phyloP scores from a whole-genome alignment of 1,140 invertebrate species.

The Luehdorfia chinensis region DNA sequence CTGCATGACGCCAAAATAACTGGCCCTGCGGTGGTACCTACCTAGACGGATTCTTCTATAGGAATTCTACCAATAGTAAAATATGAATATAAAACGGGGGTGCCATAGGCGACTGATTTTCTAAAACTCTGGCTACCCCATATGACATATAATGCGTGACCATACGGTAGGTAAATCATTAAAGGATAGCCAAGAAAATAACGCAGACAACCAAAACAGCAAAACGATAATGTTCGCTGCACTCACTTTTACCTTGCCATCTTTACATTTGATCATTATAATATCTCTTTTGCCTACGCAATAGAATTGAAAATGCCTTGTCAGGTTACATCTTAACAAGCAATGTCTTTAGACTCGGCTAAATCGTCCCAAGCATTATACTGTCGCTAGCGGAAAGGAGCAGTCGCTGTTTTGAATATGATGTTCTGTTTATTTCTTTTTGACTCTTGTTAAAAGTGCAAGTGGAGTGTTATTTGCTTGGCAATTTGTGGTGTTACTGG shows the following conservation, averaged over 20 bases:
- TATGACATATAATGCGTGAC: no score
- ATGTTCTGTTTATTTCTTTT: slow-evolving; percentile 1
- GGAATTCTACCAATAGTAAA: no score
- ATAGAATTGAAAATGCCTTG: not conserved
- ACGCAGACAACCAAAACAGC: not conserved
- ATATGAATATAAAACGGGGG: no score
- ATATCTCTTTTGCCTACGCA: not conserved
- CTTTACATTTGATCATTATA: not conserved
- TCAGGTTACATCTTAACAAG: not conserved
- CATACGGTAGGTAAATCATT: no score
- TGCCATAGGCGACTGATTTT: no score
- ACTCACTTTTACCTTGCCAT: slow-evolving; percentile 3
- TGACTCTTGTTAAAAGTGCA: not conserved
- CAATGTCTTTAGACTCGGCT: slow-evolving; percentile 6
- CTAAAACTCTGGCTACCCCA: no score
- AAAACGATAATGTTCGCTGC: slow-evolving; percentile 6
- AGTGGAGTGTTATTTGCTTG: not conserved
- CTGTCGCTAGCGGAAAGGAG: slow-evolving; percentile 4
- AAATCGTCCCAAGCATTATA: slow-evolving; percentile 4
- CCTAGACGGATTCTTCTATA: no score
- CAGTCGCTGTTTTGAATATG: not conserved
- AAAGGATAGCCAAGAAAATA: no score
- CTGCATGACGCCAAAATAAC: no score
- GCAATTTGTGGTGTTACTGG: not conserved
- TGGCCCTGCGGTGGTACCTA: no score